A percentile compares a stretch with the other conserved stretches of the same genome.
Conservation (phyloP, 2,797 vertebrate genomes). For the Neoniphon sammara region DNA sequence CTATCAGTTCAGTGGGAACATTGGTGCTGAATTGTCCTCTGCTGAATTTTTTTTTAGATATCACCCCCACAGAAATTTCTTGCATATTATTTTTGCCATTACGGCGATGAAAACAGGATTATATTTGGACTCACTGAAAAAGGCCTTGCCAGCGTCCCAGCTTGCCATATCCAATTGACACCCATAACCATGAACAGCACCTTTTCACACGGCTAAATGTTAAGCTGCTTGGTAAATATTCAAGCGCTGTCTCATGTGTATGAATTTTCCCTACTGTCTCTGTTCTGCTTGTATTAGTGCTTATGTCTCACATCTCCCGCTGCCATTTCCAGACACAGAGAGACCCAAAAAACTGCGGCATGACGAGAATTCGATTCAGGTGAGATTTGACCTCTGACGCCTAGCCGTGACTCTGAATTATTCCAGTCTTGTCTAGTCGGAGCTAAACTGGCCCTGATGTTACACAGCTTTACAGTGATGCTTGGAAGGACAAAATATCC, state of each 20-base stretch:
- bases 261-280: neutral
- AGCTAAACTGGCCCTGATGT: neutral
- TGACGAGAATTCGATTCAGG: conserved; percentile 23
- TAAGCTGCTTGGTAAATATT: too few species aligned
- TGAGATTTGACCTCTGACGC: conserved; percentile 26
- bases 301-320: neutral
- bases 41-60: conserved; percentile 2
- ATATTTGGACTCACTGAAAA: too few species aligned
- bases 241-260: too few species aligned
- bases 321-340: conserved; percentile 12
- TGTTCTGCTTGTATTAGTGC: neutral
- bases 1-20: conserved; percentile 31
- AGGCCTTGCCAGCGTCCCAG: too few species aligned
- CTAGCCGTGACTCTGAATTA: conserved; percentile 11
- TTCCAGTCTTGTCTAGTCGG: too few species aligned
- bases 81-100: too few species aligned
- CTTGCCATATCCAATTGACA: too few species aligned
- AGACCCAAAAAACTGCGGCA: conserved; percentile 26
- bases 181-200: too few species aligned
- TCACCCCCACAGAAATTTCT: neutral
- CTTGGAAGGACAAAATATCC: too few species aligned
- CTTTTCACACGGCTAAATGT: too few species aligned
- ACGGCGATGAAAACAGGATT: too few species aligned
- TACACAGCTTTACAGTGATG: too few species aligned
- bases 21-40: neutral